A percentile compares a stretch with the other conserved stretches of the same genome.
phyloP scores from a whole-genome alignment of 2,888 invertebrate genomes.

The Spialia ferax region DNA sequence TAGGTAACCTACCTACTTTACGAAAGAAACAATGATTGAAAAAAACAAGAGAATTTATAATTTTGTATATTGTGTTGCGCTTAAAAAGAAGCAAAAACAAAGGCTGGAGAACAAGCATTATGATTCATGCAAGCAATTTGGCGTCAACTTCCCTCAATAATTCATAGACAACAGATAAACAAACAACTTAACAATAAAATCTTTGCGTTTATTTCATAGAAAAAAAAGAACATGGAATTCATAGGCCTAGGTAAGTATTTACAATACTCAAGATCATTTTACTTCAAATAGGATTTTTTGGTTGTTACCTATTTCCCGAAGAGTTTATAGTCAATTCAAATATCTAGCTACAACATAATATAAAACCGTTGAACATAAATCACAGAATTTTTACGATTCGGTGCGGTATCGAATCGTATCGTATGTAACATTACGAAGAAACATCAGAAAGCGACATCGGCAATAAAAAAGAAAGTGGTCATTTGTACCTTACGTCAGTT shows the following conservation, averaged over 20 bases:
- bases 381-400: conserved; percentile 24
- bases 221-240: no score
- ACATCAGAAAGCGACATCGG: conserved; percentile 38
- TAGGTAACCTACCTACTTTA: conserved; percentile 37
- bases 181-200: no score
- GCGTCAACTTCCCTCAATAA: no score
- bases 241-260: no score
- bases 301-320: no score
- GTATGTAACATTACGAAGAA: conserved; percentile 33
- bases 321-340: no score
- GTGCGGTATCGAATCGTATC: conserved; percentile 24
- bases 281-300: no score
- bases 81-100: neutral
- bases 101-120: no score
- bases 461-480: conserved; percentile 40
- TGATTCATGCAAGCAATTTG: no score
- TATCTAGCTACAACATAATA: neutral
- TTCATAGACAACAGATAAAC: no score
- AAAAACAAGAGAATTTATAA: neutral
- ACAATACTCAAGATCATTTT: no score
- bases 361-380: conserved; percentile 16
- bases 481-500: conserved; percentile 37
- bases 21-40: neutral
- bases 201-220: no score
- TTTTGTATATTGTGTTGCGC: neutral